These are phyloP conservation scores for Therioaphis trifolii DNA, from an alignment of 2,888 invertebrate genomes.

Conservation along the genomic window DNA sequence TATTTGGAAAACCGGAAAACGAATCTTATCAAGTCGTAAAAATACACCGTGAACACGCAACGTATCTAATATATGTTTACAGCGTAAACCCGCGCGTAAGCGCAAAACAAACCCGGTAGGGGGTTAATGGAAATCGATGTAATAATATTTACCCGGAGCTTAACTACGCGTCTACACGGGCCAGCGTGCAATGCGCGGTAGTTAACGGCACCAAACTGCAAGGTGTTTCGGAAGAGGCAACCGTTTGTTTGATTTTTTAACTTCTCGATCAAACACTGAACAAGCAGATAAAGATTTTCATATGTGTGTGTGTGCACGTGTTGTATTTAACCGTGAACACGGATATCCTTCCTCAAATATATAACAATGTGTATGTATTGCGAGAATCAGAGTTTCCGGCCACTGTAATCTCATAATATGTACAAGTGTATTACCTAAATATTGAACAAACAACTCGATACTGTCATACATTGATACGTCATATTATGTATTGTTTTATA, in stretches of 20 bases:
- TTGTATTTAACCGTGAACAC: background rate
- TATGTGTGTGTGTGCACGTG: background rate
- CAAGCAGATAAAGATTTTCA: background rate
- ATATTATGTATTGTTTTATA: too few species aligned
- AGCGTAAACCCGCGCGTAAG: constrained; percentile 3
- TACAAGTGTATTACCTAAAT: too few species aligned
- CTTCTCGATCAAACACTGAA: constrained; percentile 20
- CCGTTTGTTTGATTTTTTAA: constrained; percentile 32
- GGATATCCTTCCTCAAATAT: background rate
- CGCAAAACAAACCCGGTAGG: constrained; percentile 34
- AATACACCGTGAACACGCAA: background rate
- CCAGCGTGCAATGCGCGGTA: background rate
- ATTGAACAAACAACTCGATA: too few species aligned
- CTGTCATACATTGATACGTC: too few species aligned
- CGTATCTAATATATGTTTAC: background rate
- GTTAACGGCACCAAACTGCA: too few species aligned
- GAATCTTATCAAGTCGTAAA: constrained; percentile 54
- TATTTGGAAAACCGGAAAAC: constrained; percentile 49
- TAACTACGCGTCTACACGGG: background rate
- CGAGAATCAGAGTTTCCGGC: constrained; percentile 24
- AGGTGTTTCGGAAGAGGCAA: too few species aligned
- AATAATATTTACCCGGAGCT: constrained; percentile 46
- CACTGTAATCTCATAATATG: background rate
- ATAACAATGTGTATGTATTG: too few species aligned
- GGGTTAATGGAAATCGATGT: constrained; percentile 11